phyloP scores from a whole-genome alignment of 2,113 vertebrate genomes.

The Blennius ocellaris region DNA sequence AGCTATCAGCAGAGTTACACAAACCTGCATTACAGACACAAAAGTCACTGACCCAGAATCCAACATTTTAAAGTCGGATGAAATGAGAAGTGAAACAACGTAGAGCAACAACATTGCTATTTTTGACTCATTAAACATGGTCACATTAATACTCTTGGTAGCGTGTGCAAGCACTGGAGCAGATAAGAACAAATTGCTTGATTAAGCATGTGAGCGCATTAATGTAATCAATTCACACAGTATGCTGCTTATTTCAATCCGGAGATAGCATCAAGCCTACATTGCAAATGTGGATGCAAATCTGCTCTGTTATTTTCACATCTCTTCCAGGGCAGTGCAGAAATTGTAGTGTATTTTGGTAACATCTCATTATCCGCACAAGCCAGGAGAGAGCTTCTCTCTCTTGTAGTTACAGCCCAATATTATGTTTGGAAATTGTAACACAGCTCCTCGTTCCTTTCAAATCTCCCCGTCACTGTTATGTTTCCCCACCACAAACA shows the following conservation, averaged over 20 bases:
- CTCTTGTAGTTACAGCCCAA: constrained; percentile 20
- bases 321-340: constrained; percentile 17
- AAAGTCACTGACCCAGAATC: constrained; percentile 17
- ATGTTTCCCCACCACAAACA: constrained; percentile 29
- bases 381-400: constrained; percentile 16
- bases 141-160: constrained; percentile 23
- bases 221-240: constrained; percentile 58
- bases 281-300: constrained; percentile 44
- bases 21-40: constrained; percentile 86
- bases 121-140: constrained; percentile 47
- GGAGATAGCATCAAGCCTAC: constrained; percentile 23
- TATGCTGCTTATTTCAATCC: constrained; percentile 40
- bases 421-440: constrained; percentile 35
- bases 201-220: constrained; percentile 66
- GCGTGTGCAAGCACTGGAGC: constrained; percentile 42
- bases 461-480: constrained; percentile 29
- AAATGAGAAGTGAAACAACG: constrained; percentile 4
- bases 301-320: constrained; percentile 26
- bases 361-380: constrained; percentile 46
- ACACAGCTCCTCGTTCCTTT: constrained; percentile 17
- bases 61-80: too few relatives aligned
- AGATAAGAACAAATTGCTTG: constrained; percentile 61
- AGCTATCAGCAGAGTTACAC: constrained; percentile 98
- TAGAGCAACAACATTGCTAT: constrained; percentile 26
- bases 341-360: constrained; percentile 29